Evolutionary conservation across 2,888 invertebrate genomes (phyloP).

Genomic region (Drosophila helvetica): DNA sequence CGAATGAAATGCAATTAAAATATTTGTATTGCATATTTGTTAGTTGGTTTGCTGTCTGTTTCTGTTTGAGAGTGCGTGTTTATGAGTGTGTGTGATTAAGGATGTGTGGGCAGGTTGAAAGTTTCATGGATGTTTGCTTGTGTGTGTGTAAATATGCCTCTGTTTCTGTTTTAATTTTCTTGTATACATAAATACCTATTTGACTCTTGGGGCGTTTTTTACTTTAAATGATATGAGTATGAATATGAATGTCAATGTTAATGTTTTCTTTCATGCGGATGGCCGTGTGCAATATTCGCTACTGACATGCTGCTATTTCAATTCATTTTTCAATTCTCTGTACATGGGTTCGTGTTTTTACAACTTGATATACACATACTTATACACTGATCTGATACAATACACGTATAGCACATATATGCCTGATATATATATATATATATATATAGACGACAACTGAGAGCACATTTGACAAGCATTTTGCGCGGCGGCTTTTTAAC

Average conservation of each 20-base stretch:
- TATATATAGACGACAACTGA: constrained; percentile 40
- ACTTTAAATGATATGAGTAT: constrained; percentile 66
- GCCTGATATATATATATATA: constrained; percentile 18
- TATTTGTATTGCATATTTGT: constrained; percentile 67
- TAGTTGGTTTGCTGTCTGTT: constrained; percentile 42
- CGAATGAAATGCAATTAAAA: constrained; percentile 74
- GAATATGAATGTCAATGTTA: constrained; percentile 53
- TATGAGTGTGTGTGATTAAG: not conserved
- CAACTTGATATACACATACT: constrained; percentile 60
- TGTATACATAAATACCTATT: constrained; percentile 64
- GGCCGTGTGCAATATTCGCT: constrained; percentile 20
- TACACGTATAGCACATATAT: not conserved
- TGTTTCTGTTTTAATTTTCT: constrained; percentile 16
- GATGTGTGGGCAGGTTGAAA: constrained; percentile 21
- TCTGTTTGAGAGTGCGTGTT: constrained; percentile 27
- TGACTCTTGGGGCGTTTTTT: constrained; percentile 38
- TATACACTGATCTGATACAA: not conserved
- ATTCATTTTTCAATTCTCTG: constrained; percentile 44
- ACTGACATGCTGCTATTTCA: constrained; percentile 42
- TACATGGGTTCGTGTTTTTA: constrained; percentile 64
- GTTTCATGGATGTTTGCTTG: constrained; percentile 63
- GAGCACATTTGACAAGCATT: constrained; percentile 50
- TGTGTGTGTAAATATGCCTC: constrained; percentile 26
- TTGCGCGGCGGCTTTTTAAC: constrained; percentile 39
- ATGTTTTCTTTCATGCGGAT: constrained; percentile 41